Evolutionary conservation across 1,140 invertebrate species (phyloP), one percentile per base, ranked within the genome.

Genomic region (Oscheius sp.): DNA sequence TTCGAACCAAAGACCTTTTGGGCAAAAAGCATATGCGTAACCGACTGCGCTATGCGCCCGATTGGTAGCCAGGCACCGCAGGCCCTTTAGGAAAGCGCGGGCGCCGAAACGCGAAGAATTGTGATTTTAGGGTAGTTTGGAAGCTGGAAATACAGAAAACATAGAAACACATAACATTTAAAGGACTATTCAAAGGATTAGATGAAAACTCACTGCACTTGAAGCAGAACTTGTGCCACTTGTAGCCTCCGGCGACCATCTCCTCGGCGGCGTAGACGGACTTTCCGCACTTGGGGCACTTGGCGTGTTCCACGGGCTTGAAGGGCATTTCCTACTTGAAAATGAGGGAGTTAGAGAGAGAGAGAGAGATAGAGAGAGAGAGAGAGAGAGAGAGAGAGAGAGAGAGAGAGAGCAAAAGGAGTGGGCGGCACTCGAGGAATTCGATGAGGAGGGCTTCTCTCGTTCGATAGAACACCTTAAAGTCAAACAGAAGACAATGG

Each of bases 191-290:
- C 4, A 65, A 64, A 59, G 0, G 15, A 59, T 18, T 46, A 46
- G 49, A 31, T 31, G n/a, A 67, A 59, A 66, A 80, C 79, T 91
- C 88, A 97, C 95, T 93, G 88, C 95, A 98, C 88, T 97, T 98
- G 89, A 98, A 97, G 90, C 95, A 99, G 87, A 91, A 91, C 88
- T 97, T 97, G 90, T 99, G 95, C 91, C 91, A 98, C 89, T 97
- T 97, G 84, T 93, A 90, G 83, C 95, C 95, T 83, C 93, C 95
- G 78, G 95, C 95, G 79, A 96, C 90, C 83, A 93, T 91, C 87
- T 98, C 95, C 87, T 99, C 96, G 66, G 96, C 96, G 78, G 95
- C 94, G 86, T 99, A 99, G 49, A 99, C 96, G 71, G 94, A 93
- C 88, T 97, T 97, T 85, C 91, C 90, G 89, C 96, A 99, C 87